Conservation (phyloP, 2,888 invertebrate species). For the Anodontia alba region DNA sequence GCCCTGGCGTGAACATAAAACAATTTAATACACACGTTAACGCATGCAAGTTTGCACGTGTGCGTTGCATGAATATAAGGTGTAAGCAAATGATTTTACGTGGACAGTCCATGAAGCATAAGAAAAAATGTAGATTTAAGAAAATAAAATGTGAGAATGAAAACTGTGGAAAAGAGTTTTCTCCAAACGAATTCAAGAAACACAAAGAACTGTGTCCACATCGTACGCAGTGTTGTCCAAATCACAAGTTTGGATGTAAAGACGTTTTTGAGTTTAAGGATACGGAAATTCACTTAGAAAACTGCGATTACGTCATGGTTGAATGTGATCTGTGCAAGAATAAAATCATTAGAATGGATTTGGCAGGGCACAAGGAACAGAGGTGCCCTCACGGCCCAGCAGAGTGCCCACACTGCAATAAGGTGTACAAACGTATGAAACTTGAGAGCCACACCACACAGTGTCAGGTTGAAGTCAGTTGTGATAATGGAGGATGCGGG, state of each 20-base stretch:
- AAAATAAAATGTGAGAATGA: conserved; percentile 33
- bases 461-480: not conserved
- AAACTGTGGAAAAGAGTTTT: conserved; percentile 17
- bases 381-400: not conserved
- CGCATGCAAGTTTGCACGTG: conserved; percentile 28
- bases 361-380: conserved; percentile 21
- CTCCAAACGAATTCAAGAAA: conserved; percentile 22
- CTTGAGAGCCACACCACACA: not conserved
- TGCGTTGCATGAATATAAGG: conserved; percentile 10
- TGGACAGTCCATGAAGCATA: conserved; percentile 18
- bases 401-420: not conserved
- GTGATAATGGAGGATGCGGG: conserved; percentile 1
- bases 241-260: conserved; percentile 37
- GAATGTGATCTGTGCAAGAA: conserved; percentile 33
- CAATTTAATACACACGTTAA: conserved; percentile 26
- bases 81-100: not conserved
- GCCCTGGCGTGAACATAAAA: conserved; percentile 18
- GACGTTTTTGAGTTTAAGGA: conserved; percentile 25
- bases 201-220: conserved; percentile 34
- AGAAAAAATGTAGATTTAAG: conserved; percentile 25
- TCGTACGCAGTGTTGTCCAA: conserved; percentile 28
- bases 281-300: conserved; percentile 28
- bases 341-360: conserved; percentile 15
- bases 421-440: not conserved
- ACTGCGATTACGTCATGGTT: conserved; percentile 28